Base-by-base conservation (phyloP, 2,113 vertebrate species). In the Gambusia affinis region DNA sequence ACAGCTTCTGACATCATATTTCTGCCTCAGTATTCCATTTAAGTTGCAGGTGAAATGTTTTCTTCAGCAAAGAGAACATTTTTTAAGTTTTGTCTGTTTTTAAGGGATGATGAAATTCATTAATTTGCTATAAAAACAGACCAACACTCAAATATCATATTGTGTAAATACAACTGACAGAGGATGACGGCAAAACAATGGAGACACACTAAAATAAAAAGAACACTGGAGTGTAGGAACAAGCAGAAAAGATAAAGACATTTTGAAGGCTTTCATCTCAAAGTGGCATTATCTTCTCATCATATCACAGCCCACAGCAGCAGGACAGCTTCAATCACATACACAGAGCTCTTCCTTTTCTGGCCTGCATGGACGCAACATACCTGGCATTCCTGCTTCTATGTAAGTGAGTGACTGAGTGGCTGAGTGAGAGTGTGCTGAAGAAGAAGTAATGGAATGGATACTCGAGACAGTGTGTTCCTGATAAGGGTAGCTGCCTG, bases 201-300 rank as follows among this genome's bases (percentile, higher is more conserved):
- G 6, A 22, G 5, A 27, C 6, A 37, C 47, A n/a, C 12, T 8
- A 24, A 35, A 39, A 10, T 4, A 62, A 24, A 42, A 4, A 70
- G 67, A 79, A 51, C n/a, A 27, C 15, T 24, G 63, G 44, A 22
- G 39, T 29, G 76, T 70, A 30, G 42, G 29, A 77, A 84, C 73
- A 69, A 79, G 81, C 69, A 82, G 61, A 19, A 22, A 61, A 84
- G 91, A 91, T 85, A 85, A 89, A 83, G 79, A 72, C 30, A n/a
- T 81, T 82, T 83, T 75, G 35, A 79, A 68, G 83, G 85, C 88
- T 87, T 92, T 92, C 85, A 91, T 88, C 81, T 80, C 1, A 27
- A 39, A 22, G 66, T 31, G 30, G 64, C 65, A 81, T 82, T 91
- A 91, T 93, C 92, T 89, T 78, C 60, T 73, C 86, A 28, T 92